A percentile compares a stretch with the other conserved stretches of the same genome.
Evolutionary conservation across 2,888 invertebrate species (phyloP).

Genomic region (Drosophila fulvimacula): DNA sequence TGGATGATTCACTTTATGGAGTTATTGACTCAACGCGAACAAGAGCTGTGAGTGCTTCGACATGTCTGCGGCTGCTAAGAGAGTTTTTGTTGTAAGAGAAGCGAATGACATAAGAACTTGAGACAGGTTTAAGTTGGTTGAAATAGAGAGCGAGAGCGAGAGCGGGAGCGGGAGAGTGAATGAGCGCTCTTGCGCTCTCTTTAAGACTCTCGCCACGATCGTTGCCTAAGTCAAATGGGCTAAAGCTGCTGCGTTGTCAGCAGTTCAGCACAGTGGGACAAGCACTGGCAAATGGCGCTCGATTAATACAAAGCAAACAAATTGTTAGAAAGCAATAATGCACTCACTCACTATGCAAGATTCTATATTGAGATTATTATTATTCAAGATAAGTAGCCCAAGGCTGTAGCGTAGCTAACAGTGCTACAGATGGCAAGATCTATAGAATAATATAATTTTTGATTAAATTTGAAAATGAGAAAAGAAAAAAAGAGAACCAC

Average conservation of each 20-base stretch:
- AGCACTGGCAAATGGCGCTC: background rate
- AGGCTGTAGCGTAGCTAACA: background rate
- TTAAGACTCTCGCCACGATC: slow-evolving; percentile 34
- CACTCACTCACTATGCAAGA: background rate
- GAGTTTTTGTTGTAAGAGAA: background rate
- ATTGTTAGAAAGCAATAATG: background rate
- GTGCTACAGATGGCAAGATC: background rate
- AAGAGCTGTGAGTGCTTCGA: background rate
- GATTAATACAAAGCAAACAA: background rate
- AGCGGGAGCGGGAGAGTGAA: slow-evolving; percentile 4
- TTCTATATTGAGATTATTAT: background rate
- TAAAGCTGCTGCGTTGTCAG: slow-evolving; percentile 57
- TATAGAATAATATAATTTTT: background rate
- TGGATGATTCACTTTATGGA: slow-evolving; percentile 30
- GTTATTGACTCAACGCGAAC: slow-evolving; percentile 1
- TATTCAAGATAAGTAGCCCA: no score
- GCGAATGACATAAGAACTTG: background rate
- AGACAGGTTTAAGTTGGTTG: slow-evolving; percentile 10
- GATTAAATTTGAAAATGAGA: no score
- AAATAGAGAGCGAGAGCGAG: background rate
- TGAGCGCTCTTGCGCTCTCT: background rate
- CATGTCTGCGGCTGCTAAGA: background rate
- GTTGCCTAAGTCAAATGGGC: slow-evolving; percentile 57
- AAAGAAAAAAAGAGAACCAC: no score
- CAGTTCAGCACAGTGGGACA: slow-evolving; percentile 40